Base-by-base conservation (phyloP, 2,888 invertebrate species). In the Pachymerium ferrugineum region DNA sequence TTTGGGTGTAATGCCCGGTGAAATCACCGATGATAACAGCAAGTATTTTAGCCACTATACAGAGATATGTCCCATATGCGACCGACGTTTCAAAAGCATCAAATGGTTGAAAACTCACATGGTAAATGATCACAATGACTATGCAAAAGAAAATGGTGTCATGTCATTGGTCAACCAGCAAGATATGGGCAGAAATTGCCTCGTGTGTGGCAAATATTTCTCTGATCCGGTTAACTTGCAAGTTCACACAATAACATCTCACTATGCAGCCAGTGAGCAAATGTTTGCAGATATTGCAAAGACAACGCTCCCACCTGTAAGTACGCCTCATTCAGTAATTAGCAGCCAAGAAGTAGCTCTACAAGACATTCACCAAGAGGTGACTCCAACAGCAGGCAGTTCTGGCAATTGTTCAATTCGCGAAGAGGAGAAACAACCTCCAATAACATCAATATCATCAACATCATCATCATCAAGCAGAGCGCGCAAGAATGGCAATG, bases 51-150 rank as follows among this genome's bases (percentile, higher is more conserved):
- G 87, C 6, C 88, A 89, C 78, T 89, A 79, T 74, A 78, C 78
- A 2, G 91, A 92, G 82, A 88, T 89, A 0, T 95, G 95, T 81
- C 89, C 91, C 14, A 87, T 95, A 74, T 96, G 95, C 81, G 90
- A 90, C 78, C 87, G 94, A 0, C 88, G 94, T 75, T 95, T 95
- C 83, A 88, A 94, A 69, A 94, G 92, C 76, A 89, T 91, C 16
- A 93, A 94, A 76, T 94, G 94, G 87, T 83, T 95, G 77, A 91
- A 93, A 77, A 91, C 92, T 0, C 95, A 95, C 83, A 83, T 96
- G 75, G 85, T 93, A 77, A 90, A 90, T 72, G 94, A 95, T 79
- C 95, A 96, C 80, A 93, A 93, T 1, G 88, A 88, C 30, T 87
- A 87, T 77, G 87, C 87, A 87, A 79, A 89, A 69, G 87, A 87